These are phyloP conservation scores for Chlorodrepanis virens DNA, from an alignment of 2,113 vertebrate genomes.

Conservation along the genomic window DNA sequence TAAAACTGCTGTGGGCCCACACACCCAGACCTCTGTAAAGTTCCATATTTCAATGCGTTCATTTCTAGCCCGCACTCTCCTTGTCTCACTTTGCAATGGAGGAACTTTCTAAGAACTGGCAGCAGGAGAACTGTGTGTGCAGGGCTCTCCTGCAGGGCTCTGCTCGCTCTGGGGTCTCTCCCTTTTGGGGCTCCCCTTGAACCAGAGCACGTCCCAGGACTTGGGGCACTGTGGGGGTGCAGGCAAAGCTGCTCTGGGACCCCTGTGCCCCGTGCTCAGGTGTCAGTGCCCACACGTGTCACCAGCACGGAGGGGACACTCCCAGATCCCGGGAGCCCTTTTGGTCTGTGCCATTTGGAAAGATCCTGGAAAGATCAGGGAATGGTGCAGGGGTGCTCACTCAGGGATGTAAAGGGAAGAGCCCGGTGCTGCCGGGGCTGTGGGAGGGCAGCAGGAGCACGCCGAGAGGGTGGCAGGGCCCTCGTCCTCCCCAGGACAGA, in stretches of 20 bases:
- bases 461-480: background rate
- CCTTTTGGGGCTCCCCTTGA: background rate
- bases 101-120: background rate
- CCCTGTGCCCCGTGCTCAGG: background rate
- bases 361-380: background rate
- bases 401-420: background rate
- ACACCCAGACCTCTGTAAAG: rapidly evolving
- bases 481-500: background rate
- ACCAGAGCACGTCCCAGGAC: background rate
- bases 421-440: rapidly evolving
- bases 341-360: background rate
- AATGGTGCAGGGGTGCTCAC: background rate
- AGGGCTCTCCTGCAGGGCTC: background rate
- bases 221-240: background rate
- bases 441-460: background rate
- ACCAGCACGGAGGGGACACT: background rate
- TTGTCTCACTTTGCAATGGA: background rate
- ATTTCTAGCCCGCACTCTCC: background rate
- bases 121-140: background rate
- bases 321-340: background rate
- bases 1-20: background rate
- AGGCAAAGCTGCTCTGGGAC: background rate
- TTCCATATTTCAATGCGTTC: background rate
- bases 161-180: background rate
- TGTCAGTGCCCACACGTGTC: background rate